Base-by-base conservation (phyloP, 2,888 invertebrate species). In the Leptodirus hochenwartii region DNA sequence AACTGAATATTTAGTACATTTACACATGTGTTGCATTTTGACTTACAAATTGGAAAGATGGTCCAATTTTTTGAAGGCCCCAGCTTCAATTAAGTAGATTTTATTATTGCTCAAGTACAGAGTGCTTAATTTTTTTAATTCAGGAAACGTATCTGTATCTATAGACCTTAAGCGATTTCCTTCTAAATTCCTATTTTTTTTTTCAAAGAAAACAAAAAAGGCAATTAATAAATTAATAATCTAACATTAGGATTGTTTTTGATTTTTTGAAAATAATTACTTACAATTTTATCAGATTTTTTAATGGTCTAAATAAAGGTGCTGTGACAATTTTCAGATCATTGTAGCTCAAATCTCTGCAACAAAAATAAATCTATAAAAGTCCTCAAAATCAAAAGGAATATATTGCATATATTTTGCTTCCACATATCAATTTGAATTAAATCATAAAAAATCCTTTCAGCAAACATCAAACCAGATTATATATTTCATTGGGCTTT, bases 301-400 rank as follows among this genome's bases (percentile, higher is more conserved):
- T 39, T 22, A 65, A 44, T 5, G 54, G 50, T 3, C 43, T 38
- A 37, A 64, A 57, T 4, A 56, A 47, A 4, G 43, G 40, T 2
- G 45, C 45, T 12, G 45, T 45, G 17, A 62, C 51, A 28, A 50
- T 45, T 14, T 43, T 43, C 24, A 65, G 48, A 22, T 46, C 49
- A 47, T 65, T 65, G 31, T 54, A 51, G 2, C 64, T 51, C 22
- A 65, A 45, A 43, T 63, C 62, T 27, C 65, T 65, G 43, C 17
- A 15, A 20, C 16, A 4, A 27, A 27, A 27, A 16, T 27, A 16
- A 27, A 10, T 17, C 6, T 15, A 31, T 22, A 6, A 11, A 5
- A 10, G 6, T n/a, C 16, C 10, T 17, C 16, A 20, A 10, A 28
- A 28, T 23, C 6, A 4, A 10, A 11, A 28, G 10, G n/a, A 22